Base-by-base conservation (phyloP, 2,888 invertebrate genomes). In the Parasteatoda lunata region DNA sequence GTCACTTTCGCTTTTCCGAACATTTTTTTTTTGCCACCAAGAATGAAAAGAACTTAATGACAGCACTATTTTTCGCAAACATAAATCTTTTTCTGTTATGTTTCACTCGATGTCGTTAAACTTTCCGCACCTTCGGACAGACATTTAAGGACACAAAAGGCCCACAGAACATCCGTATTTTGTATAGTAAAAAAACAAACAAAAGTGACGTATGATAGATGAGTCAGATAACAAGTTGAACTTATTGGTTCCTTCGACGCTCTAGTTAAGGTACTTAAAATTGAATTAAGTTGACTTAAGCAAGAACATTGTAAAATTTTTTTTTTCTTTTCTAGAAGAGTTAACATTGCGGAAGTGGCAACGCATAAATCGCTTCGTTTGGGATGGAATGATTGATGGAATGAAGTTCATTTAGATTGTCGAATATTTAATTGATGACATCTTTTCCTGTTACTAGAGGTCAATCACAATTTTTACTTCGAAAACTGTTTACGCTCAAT, bases 251-350 rank as follows among this genome's bases (percentile, higher is more conserved):
- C 49, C 15, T 45, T 68, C 68, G 81, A 71, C 73, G 72, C 78
- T 73, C 78, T 75, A 84, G 84, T 84, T 84, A 79, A 72, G 49
- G 78, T 64, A 70, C 77, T 75, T 77, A 70, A 79, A 75, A 73
- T 30, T 79, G 77, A 83, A 30, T 30, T 30, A 45, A 70, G 59
- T 59, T 52, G 64, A 76, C 76, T n/a, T 13, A 48, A 52, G 52
- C 77, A 45, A 45, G 30, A 71, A 9, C 78, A 70, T n/a, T 51
- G 6, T 15, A 54, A n/a, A 45, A 45, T 48, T 47, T 59, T 54
- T 64, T 49, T 30, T 78, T 59, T 47, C 15, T 15, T 48, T 54
- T 59, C 68, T 11, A 52, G 30, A 30, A 15, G 48, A 70, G 47
- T 11, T 66, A 75, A 51, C 13, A 76, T 64, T 78, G 78, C 78